Evolutionary conservation across 2,113 vertebrate species (phyloP).

Genomic region (Xiphophorus maculatus): DNA sequence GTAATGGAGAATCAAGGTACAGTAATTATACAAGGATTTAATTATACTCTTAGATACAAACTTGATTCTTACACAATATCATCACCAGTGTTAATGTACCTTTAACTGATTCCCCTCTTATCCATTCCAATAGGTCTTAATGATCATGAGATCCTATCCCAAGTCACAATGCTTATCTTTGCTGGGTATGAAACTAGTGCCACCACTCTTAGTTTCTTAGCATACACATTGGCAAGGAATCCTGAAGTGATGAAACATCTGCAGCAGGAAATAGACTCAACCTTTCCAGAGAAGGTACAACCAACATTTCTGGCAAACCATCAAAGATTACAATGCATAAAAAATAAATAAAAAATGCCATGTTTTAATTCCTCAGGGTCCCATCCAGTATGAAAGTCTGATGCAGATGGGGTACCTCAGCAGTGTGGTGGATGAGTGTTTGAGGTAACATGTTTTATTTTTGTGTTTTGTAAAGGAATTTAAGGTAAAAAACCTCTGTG

Average conservation of each 20-base stretch:
- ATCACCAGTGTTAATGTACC: not conserved
- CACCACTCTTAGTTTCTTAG: conserved; percentile 70
- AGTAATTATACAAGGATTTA: conserved; percentile 1
- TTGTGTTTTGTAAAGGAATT: not conserved
- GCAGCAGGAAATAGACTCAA: conserved; percentile 77
- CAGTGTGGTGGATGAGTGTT: conserved; percentile 81
- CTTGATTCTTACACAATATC: not conserved
- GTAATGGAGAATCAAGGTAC: conserved; percentile 19
- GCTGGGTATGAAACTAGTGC: conserved; percentile 84
- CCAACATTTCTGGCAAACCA: not conserved
- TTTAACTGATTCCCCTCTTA: not conserved
- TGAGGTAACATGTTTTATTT: conserved; percentile 52
- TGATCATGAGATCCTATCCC: conserved; percentile 82
- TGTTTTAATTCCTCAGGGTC: conserved; percentile 36
- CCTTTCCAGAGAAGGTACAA: conserved; percentile 79
- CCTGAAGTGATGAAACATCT: conserved; percentile 78
- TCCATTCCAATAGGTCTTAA: conserved; percentile 71
- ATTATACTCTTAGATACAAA: not conserved
- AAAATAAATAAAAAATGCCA: not conserved
- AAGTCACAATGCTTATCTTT: conserved; percentile 77
- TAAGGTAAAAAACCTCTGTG: not conserved
- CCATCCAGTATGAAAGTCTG: conserved; percentile 69
- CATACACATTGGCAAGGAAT: conserved; percentile 79
- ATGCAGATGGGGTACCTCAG: conserved; percentile 86
- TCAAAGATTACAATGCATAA: not conserved